phyloP scores from a whole-genome alignment of 2,797 vertebrate genomes.

The Emys orbicularis region DNA sequence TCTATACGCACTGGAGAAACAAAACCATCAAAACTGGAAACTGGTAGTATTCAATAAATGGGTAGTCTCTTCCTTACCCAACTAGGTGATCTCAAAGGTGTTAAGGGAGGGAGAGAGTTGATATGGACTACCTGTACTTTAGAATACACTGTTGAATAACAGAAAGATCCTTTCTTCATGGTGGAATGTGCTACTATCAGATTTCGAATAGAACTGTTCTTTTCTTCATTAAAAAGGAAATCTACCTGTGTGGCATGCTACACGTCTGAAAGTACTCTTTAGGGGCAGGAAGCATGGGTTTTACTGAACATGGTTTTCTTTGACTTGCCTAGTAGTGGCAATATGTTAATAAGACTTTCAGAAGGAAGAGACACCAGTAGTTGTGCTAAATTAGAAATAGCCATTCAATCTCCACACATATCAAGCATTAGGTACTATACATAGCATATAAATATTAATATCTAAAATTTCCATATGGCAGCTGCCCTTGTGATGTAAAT shows the following conservation, averaged over 20 bases:
- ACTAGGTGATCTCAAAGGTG: background rate
- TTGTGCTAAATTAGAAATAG: background rate
- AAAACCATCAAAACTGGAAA: background rate
- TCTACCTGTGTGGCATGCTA: background rate
- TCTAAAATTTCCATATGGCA: background rate
- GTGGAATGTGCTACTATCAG: background rate
- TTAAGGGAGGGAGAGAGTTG: background rate
- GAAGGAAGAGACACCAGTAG: background rate
- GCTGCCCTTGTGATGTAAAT: background rate
- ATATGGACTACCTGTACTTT: background rate
- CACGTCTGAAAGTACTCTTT: background rate
- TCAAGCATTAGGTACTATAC: background rate
- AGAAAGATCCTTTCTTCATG: background rate
- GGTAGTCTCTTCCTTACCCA: background rate
- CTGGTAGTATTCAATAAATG: background rate
- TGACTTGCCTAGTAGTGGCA: background rate
- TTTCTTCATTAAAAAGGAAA: background rate
- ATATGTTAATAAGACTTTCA: background rate
- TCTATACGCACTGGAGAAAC: background rate
- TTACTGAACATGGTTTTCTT: background rate
- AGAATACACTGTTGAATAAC: background rate
- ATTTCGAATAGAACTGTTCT: background rate
- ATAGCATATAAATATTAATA: background rate
- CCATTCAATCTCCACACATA: background rate
- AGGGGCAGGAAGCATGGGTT: background rate